Base-by-base conservation (phyloP, 23 tunicate species). In the Pegea sp. region DNA sequence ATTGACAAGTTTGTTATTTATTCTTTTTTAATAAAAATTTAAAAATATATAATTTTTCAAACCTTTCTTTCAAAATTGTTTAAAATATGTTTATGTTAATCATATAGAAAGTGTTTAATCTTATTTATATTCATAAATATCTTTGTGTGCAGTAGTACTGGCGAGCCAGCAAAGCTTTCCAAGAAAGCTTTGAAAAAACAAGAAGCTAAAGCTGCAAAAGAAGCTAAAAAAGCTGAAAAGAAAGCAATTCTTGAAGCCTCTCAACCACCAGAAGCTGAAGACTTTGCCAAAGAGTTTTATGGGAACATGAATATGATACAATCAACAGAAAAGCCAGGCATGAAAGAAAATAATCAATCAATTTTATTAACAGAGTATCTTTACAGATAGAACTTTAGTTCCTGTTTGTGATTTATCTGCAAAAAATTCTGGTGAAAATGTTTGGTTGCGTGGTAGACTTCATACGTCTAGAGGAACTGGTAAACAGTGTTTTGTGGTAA, bases 201-300 rank as follows among this genome's bases (percentile, higher is more conserved):
- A 54, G 75, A 76, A 31, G 46, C 46, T 11, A 16, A 11, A 16
- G 46, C 11, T 11, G 16, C 11, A 16, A 89, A 89, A 71, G 98
- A 70, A 27, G 98, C 90, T 5, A 76, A 89, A 57, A 89, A 89
- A 44, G 98, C 98, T 8, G 98, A 84, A n/a, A 89, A 89, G 49
- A 77, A 89, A 43, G 90, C 90, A 22, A 75, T 77, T 34, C 48
- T 63, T 11, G 53, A 73, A 48, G 74, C 68, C 33, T 84, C 64
- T 2, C 64, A 38, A 42, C 70, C 66, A 31, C 84, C 59, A 13
- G 73, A 73, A n/a, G 70, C 72, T 4, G 72, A 74, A 48, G 95
- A 84, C 61, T 24, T 84, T 31, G 63, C 84, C 3, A 73, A 84
- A 53, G 81, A 68, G 44, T 28, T 56, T n/a, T 84, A 84, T 59